phyloP scores from a whole-genome alignment of 2,888 invertebrate genomes.

The Polydesmus complanatus region DNA sequence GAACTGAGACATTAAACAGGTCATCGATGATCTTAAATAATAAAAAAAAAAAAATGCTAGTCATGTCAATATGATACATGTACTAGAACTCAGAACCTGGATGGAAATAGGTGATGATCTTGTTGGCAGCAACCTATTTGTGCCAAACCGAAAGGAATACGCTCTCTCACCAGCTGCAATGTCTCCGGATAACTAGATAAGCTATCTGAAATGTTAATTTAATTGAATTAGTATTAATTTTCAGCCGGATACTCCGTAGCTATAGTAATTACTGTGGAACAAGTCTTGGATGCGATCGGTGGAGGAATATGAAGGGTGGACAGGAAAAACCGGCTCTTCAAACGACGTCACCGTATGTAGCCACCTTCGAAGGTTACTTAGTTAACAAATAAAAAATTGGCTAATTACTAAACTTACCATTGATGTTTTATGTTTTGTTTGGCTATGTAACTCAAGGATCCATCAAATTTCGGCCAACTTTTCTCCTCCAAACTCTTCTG shows the following conservation, averaged over 20 bases:
- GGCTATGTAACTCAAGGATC: background rate
- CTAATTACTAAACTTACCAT: background rate
- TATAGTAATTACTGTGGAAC: too few relatives aligned
- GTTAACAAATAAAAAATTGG: background rate
- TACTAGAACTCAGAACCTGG: background rate
- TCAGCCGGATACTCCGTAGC: too few relatives aligned
- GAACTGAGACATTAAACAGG: background rate
- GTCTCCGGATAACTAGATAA: background rate
- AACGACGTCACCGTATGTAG: background rate
- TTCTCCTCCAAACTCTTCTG: too few relatives aligned
- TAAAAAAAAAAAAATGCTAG: background rate
- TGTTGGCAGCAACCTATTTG: background rate
- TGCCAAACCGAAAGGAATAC: slow-evolving; percentile 9
- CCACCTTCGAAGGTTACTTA: background rate
- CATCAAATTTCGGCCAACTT: background rate
- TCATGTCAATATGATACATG: background rate
- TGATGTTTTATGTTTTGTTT: background rate
- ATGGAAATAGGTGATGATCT: background rate
- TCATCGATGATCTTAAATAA: background rate
- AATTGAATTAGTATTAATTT: background rate
- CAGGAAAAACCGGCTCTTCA: too few relatives aligned
- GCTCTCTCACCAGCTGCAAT: background rate
- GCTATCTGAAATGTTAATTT: slow-evolving; percentile 1
- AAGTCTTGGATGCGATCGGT: too few relatives aligned
- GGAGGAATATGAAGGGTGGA: too few relatives aligned